Percentiles rank a stretch among this genome's conserved stretches.
Conservation (phyloP, 2,888 invertebrate species). For the Catocala fraxini region DNA sequence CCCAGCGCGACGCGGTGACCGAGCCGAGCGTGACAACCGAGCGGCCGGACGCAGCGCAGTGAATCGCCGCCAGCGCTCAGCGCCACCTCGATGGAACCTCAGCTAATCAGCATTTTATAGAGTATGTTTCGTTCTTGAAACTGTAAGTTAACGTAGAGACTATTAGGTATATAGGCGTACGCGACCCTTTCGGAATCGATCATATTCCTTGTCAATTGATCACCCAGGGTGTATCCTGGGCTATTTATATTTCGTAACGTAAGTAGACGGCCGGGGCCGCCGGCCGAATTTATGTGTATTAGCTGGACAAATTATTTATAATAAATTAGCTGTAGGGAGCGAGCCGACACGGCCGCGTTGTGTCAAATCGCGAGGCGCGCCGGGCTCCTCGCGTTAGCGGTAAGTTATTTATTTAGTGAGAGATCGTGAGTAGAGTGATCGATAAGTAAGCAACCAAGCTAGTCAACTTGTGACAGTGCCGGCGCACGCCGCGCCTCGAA, state of each 20-base stretch:
- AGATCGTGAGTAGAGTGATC: constrained; percentile 74
- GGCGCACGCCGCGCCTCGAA: constrained; percentile 57
- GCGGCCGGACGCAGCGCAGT: constrained; percentile 33
- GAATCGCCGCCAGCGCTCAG: constrained; percentile 42
- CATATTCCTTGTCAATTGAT: constrained; percentile 67
- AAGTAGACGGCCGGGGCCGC: constrained; percentile 65
- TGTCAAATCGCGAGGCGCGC: constrained; percentile 74
- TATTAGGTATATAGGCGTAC: constrained; percentile 74
- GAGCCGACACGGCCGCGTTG: constrained; percentile 60
- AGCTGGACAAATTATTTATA: constrained; percentile 85
- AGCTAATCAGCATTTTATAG: constrained; percentile 82
- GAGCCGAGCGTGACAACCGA: constrained; percentile 7
- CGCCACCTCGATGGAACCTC: constrained; percentile 70
- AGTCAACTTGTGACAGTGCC: constrained; percentile 78
- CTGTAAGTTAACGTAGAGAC: constrained; percentile 82
- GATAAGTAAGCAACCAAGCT: constrained; percentile 83
- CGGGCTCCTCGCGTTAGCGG: constrained; percentile 69
- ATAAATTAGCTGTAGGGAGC: constrained; percentile 63
- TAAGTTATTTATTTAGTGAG: constrained; percentile 87
- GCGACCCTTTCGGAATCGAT: constrained; percentile 57
- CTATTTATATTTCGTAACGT: constrained; percentile 59
- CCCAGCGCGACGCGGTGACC: neutral
- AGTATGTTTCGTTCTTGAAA: constrained; percentile 84
- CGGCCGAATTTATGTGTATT: constrained; percentile 73
- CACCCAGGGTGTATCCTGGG: constrained; percentile 47